A percentile compares a stretch with the other conserved stretches of the same genome.
Conservation (phyloP, 37 sponge, comb jelly and placozoan species). For the Spongilla lacustris region DNA sequence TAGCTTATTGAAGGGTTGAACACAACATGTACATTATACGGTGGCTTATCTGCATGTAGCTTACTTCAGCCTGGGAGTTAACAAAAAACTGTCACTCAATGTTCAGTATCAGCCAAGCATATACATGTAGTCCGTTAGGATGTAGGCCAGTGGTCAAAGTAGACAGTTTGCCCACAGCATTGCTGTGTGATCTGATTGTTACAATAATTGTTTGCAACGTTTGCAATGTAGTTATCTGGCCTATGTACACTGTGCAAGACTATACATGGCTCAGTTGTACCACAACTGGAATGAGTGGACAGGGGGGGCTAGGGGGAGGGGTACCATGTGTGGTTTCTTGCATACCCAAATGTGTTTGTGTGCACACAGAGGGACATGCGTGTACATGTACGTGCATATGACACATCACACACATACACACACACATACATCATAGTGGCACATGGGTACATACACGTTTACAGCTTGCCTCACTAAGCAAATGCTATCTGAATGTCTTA, state of each 20-base stretch:
- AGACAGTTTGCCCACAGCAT: neutral
- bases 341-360: neutral
- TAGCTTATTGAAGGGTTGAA: too few relatives aligned
- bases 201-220: neutral
- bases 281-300: neutral
- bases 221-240: neutral
- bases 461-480: too few relatives aligned
- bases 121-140: neutral
- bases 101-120: too few relatives aligned
- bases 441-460: too few relatives aligned
- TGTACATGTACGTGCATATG: neutral
- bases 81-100: too few relatives aligned
- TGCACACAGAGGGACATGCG: neutral
- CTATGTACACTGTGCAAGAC: neutral
- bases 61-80: too few relatives aligned
- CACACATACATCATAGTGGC: too few relatives aligned
- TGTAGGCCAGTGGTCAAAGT: neutral
- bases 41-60: too few relatives aligned
- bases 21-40: too few relatives aligned
- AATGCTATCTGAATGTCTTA: too few relatives aligned
- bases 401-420: too few relatives aligned
- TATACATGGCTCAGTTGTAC: neutral
- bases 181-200: neutral
- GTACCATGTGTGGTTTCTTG: neutral
- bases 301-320: neutral